These are phyloP conservation scores for Caenorhabditis becei DNA, from an alignment of 2,888 invertebrate genomes.

Conservation along the genomic window DNA sequence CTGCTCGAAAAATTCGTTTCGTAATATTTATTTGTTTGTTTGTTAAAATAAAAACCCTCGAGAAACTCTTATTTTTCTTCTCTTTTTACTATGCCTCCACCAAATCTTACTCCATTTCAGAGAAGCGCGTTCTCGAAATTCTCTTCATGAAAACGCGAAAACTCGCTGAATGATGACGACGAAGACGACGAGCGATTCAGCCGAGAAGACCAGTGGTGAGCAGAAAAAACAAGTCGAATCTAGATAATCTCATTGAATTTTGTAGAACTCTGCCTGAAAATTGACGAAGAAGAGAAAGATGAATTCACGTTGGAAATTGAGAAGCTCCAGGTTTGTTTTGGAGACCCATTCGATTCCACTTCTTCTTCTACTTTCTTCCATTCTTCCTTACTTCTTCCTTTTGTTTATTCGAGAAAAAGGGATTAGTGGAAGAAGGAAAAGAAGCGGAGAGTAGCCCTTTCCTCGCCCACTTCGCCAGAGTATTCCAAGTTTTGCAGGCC, in stretches of 20 bases:
- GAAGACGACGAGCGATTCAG: conserved; percentile 3
- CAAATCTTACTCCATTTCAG: conserved; percentile 6
- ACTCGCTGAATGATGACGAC: conserved; percentile 18
- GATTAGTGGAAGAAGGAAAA: conserved; percentile 40
- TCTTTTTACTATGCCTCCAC: background rate
- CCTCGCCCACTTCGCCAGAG: conserved; percentile 23
- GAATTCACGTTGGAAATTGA: conserved; percentile 59
- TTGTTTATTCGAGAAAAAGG: conserved; percentile 57
- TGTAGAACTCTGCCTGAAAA: conserved; percentile 46
- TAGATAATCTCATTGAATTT: background rate
- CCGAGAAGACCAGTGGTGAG: conserved; percentile 27
- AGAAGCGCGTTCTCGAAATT: conserved; percentile 26
- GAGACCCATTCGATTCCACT: conserved; percentile 30
- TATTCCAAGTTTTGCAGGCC: conserved; percentile 50
- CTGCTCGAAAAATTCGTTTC: conserved; percentile 22
- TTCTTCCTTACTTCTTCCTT: conserved; percentile 6
- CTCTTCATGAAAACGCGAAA: conserved; percentile 37
- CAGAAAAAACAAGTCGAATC: background rate
- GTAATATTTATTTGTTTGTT: conserved; percentile 47
- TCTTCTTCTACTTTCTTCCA: conserved; percentile 14
- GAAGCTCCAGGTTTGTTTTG: conserved; percentile 56
- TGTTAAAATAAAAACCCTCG: too few species aligned
- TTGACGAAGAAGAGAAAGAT: conserved; percentile 54
- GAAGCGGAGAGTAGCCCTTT: conserved; percentile 22
- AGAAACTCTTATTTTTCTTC: conserved; percentile 28